These are phyloP conservation scores for Cotesia glomerata DNA, from an alignment of 1,140 invertebrate genomes.

Conservation along the genomic window DNA sequence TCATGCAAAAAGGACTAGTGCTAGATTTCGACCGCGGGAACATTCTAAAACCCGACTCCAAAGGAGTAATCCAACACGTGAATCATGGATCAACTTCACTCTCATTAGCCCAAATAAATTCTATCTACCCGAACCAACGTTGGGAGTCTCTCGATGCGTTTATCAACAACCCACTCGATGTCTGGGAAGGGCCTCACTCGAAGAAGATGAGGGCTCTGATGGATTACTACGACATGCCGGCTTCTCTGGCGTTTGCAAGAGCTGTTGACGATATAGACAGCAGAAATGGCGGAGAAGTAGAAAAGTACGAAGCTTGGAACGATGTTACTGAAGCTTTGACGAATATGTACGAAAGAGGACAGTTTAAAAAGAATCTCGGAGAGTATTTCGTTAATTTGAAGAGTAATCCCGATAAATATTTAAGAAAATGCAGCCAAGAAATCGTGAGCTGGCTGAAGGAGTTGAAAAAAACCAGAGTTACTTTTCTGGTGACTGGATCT, in stretches of 20 bases:
- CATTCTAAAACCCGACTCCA: conserved; percentile 69
- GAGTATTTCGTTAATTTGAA: conserved; percentile 72
- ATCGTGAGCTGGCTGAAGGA: conserved; percentile 71
- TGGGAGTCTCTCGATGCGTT: conserved; percentile 69
- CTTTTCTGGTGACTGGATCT: conserved; percentile 80
- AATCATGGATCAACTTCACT: conserved; percentile 74
- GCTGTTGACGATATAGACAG: conserved; percentile 75
- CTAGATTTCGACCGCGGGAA: conserved; percentile 79
- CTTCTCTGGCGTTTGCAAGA: conserved; percentile 73
- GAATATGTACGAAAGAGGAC: conserved; percentile 69
- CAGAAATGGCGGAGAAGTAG: conserved; percentile 52
- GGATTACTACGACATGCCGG: conserved; percentile 80
- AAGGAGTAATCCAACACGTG: conserved; percentile 71
- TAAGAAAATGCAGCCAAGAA: conserved; percentile 67
- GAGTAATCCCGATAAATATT: conserved; percentile 69
- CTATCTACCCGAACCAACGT: conserved; percentile 66
- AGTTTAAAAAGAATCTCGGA: conserved; percentile 67
- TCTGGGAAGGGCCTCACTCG: conserved; percentile 70
- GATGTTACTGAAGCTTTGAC: conserved; percentile 71
- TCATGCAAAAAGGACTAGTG: conserved; percentile 77
- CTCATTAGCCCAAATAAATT: conserved; percentile 65
- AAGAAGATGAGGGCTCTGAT: conserved; percentile 71
- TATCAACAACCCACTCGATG: conserved; percentile 64
- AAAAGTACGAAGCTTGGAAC: conserved; percentile 70
- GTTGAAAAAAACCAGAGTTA: conserved; percentile 65